phyloP scores from a whole-genome alignment of 2,113 vertebrate genomes.

The Gorilla gorilla region DNA sequence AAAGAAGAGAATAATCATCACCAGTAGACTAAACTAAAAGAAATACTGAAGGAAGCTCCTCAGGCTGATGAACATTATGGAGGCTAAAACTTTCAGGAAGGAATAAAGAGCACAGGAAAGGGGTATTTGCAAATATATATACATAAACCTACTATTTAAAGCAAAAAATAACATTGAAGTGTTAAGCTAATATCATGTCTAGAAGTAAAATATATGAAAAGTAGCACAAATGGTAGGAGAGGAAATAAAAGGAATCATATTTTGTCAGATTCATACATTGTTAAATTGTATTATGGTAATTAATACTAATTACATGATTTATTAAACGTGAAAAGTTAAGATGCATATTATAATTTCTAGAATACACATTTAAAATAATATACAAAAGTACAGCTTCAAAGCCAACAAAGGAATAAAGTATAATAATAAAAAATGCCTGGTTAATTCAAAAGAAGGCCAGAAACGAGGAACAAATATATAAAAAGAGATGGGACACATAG shows the following conservation, averaged over 20 bases:
- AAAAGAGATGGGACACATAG: background rate
- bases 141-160: background rate
- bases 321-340: background rate
- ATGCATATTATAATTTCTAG: background rate
- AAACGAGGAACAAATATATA: background rate
- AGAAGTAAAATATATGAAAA: background rate
- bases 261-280: background rate
- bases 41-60: background rate
- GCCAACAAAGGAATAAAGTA: conserved; percentile 14
- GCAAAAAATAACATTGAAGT: background rate
- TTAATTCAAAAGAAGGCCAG: background rate
- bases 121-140: background rate
- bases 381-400: background rate
- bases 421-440: background rate
- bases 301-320: background rate
- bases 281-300: background rate
- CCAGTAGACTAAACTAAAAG: background rate
- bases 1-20: conserved; percentile 9
- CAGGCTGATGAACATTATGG: background rate
- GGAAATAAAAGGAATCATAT: background rate
- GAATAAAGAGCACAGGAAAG: background rate
- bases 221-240: background rate
- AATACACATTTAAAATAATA: conserved; percentile 5
- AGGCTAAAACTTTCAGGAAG: background rate
- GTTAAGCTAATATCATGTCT: background rate